These are phyloP conservation scores for Caenorhabditis remanei DNA, from an alignment of 1,140 invertebrate genomes.

Conservation along the genomic window DNA sequence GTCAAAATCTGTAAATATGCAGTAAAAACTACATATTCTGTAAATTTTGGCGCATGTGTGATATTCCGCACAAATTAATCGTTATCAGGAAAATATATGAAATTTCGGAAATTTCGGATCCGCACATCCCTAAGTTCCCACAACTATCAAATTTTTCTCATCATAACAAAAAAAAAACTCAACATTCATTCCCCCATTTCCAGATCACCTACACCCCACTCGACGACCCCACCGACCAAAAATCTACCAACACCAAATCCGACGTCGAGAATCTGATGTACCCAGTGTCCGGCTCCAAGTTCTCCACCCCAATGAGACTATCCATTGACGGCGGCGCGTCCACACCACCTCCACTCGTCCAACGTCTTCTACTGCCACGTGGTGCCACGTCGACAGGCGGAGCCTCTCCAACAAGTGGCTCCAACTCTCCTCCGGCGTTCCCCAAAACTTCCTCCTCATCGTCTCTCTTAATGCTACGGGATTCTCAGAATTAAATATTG, in stretches of 20 bases:
- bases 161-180: too few relatives aligned
- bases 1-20: too few relatives aligned
- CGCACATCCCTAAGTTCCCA: too few relatives aligned
- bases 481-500: conserved; percentile 31
- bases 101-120: too few relatives aligned
- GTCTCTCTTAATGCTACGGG: conserved; percentile 45
- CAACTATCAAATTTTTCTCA: too few relatives aligned
- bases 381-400: conserved; percentile 39
- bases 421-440: conserved; percentile 6
- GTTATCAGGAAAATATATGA: too few relatives aligned
- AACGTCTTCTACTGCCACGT: conserved; percentile 40
- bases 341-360: not conserved
- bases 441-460: conserved; percentile 36
- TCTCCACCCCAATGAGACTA: conserved; percentile 35
- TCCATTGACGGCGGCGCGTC: conserved; percentile 19
- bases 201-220: conserved; percentile 42
- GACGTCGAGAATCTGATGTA: conserved; percentile 12
- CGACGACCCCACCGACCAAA: conserved; percentile 21
- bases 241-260: conserved; percentile 31
- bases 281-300: conserved; percentile 15
- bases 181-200: not conserved
- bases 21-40: too few relatives aligned
- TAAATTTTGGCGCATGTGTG: too few relatives aligned
- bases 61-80: too few relatives aligned
- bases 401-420: conserved; percentile 6